Evolutionary conservation across 1,140 invertebrate species (phyloP), one percentile per base, ranked within the genome.

Genomic region (Heliconius hewitsoni): DNA sequence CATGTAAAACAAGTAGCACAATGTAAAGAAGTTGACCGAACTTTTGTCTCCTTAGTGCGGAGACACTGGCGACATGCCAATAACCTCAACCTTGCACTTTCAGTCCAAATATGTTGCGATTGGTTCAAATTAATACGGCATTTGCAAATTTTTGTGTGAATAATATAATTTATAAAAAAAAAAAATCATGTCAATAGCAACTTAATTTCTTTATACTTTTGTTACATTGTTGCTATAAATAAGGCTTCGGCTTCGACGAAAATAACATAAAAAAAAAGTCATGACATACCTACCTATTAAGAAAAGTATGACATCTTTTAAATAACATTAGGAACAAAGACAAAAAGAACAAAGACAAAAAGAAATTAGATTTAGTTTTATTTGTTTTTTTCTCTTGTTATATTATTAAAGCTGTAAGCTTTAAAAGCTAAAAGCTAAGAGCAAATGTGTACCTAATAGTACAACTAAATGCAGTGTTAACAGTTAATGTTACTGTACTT

Each of bases 51-150:
- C 18, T 46, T 60, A 70, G 60, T 76, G 74, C 60, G 70, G 60
- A 50, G 60, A 71, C 74, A n/a, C 37, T 74, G 77, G 77, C 77
- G 72, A 55, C n/a, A 39, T 34, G 77, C 77, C 77, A 78, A 76
- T 23, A 73, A 27, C 66, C 78, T 52, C 46, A 74, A 80, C 74
- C 78, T 80, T 80, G 78, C 78, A 76, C 70, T 76, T 55, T 72
- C 37, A 80, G 74, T 30, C 74, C 70, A 80, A 78, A 55, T 72
- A 74, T 16, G 73, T 74, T 50, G 34, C n/a, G 55, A 57, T 60
- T 78, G 46, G 34, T 66, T 37, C 42, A 60, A 71, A 74, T 34
- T 52, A 1, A 30, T 18, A 27, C 13, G 57, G 19, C 72, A 34
- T 70, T 70, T 78, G 37, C 42, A 70, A 16, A 66, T 66, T 30